Evolutionary conservation across 2,888 invertebrate species (phyloP).

Genomic region (Plebejus melissa): DNA sequence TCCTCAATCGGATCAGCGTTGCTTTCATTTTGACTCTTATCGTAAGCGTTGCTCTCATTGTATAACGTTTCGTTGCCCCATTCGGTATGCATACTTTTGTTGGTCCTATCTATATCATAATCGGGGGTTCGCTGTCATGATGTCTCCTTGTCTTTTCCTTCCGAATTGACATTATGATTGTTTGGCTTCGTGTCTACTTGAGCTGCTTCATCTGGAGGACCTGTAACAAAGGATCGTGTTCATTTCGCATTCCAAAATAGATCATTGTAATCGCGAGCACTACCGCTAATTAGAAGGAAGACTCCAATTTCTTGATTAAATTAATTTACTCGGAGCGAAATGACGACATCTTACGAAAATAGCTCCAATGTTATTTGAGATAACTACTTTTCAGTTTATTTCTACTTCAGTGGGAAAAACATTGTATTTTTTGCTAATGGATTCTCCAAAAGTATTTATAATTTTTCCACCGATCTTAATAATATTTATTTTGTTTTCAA

Average conservation of each 20-base stretch:
- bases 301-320: background rate
- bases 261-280: background rate
- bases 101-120: conserved; percentile 59
- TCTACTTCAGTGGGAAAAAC: background rate
- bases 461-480: background rate
- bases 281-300: background rate
- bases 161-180: conserved; percentile 29
- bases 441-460: background rate
- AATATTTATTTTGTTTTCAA: background rate
- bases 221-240: background rate
- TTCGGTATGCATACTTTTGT: conserved; percentile 64
- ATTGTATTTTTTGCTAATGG: conserved; percentile 12
- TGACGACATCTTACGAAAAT: conserved; percentile 3
- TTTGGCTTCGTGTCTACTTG: background rate
- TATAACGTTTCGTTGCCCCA: conserved; percentile 53
- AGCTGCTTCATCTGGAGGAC: background rate
- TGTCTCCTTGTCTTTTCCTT: conserved; percentile 43
- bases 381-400: background rate
- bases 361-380: background rate
- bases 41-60: conserved; percentile 47
- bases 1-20: conserved; percentile 80
- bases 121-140: conserved; percentile 54
- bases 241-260: background rate
- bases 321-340: background rate
- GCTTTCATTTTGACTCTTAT: conserved; percentile 49